These are phyloP conservation scores for Sesamia nonagrioides DNA, from an alignment of 1,140 invertebrate species.

Conservation along the genomic window DNA sequence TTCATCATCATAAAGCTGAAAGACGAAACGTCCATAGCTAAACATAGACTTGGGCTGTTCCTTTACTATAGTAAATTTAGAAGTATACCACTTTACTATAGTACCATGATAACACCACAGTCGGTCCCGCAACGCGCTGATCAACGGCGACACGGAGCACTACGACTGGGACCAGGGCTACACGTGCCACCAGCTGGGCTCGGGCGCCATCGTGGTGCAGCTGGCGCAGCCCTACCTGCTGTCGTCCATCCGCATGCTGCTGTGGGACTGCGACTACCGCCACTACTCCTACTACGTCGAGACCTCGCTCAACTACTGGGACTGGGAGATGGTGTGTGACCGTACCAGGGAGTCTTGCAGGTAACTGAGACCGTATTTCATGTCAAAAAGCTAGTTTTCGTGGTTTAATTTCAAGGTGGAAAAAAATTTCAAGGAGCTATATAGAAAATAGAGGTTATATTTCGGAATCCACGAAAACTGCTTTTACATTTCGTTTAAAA, in stretches of 20 bases:
- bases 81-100: neutral
- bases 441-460: no score
- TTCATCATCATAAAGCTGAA: no score
- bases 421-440: no score
- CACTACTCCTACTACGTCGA: slow-evolving; percentile 98
- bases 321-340: slow-evolving; percentile 96
- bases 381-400: neutral
- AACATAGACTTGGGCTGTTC: no score
- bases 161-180: slow-evolving; percentile 99
- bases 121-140: slow-evolving; percentile 96
- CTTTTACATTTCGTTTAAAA: no score
- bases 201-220: slow-evolving; percentile 97
- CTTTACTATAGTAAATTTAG: no score
- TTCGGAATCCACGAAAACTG: no score
- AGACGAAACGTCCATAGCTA: no score
- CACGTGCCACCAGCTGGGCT: slow-evolving; percentile 99
- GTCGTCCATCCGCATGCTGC: slow-evolving; percentile 95
- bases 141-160: slow-evolving; percentile 97
- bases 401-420: no score
- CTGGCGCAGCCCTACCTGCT: slow-evolving; percentile 98
- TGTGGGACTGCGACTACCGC: slow-evolving; percentile 99
- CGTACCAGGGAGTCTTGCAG: slow-evolving; percentile 92
- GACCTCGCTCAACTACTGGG: slow-evolving; percentile 96
- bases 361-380: slow-evolving; percentile 53
- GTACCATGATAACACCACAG: slow-evolving; percentile 83